Evolutionary conservation across 2,888 invertebrate genomes (phyloP).

Genomic region (Neelides folsomi): DNA sequence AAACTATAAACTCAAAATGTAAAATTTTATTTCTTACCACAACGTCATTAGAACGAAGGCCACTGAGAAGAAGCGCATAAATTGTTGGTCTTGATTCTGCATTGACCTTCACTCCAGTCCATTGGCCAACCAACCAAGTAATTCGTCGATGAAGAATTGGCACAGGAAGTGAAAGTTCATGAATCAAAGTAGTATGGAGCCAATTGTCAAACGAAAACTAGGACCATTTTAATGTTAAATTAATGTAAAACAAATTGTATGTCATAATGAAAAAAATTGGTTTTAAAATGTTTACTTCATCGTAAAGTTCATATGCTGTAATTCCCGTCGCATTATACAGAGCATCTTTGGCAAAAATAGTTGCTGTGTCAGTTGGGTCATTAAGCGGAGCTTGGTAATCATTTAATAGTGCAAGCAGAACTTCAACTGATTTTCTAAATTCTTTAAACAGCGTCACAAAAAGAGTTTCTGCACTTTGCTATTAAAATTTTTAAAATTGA

Average conservation of each 20-base stretch:
- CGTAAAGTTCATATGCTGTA: constrained; percentile 76
- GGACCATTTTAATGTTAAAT: not conserved
- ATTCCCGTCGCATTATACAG: constrained; percentile 84
- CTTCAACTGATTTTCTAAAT: constrained; percentile 57
- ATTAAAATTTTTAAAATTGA: constrained; percentile 34
- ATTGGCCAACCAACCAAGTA: constrained; percentile 66
- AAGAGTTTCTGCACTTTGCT: constrained; percentile 78
- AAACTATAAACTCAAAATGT: not conserved
- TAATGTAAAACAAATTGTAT: constrained; percentile 1
- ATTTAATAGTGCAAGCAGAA: constrained; percentile 56
- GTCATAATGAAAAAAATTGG: not conserved
- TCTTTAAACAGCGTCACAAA: constrained; percentile 72
- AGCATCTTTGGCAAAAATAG: constrained; percentile 77
- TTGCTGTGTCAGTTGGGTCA: constrained; percentile 56
- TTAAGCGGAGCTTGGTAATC: constrained; percentile 51
- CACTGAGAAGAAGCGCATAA: constrained; percentile 61
- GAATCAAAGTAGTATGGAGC: constrained; percentile 67
- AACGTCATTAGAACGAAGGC: constrained; percentile 63
- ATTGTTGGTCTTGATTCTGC: constrained; percentile 62
- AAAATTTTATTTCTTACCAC: constrained; percentile 47
- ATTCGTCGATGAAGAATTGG: constrained; percentile 68
- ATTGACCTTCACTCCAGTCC: constrained; percentile 63
- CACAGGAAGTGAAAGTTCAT: constrained; percentile 67
- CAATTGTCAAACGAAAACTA: constrained; percentile 83
- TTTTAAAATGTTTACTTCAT: constrained; percentile 48